phyloP scores from a whole-genome alignment of 2,113 vertebrate genomes.

The Lagenorhynchus albirostris region DNA sequence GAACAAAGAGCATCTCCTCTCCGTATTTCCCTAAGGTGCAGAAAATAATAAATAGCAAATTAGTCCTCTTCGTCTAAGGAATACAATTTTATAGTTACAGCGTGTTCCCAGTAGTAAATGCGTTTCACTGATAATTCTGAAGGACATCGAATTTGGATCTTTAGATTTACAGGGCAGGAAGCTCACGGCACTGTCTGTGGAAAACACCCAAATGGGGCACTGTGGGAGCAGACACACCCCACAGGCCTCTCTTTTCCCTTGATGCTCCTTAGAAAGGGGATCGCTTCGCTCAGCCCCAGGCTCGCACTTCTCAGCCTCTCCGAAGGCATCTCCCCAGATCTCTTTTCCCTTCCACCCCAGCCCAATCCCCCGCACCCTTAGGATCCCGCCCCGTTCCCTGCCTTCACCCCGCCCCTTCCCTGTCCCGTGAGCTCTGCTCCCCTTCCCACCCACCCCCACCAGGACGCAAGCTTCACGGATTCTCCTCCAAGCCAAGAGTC shows the following conservation, averaged over 20 bases:
- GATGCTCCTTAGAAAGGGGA: background rate
- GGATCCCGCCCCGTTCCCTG: background rate
- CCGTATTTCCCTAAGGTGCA: background rate
- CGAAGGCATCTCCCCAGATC: background rate
- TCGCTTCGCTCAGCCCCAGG: background rate
- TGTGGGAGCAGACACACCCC: background rate
- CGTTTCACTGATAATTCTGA: background rate
- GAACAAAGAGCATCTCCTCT: background rate
- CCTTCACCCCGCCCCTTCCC: background rate
- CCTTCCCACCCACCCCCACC: rapidly evolving
- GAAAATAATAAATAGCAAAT: constrained; percentile 36
- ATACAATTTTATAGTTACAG: background rate
- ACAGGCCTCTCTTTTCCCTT: background rate
- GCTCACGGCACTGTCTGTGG: background rate
- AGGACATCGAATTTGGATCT: constrained; percentile 29
- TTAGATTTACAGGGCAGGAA: background rate
- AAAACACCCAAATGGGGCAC: background rate
- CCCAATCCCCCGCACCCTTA: rapidly evolving
- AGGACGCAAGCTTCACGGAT: background rate
- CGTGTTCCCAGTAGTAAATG: background rate
- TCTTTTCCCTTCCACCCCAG: background rate
- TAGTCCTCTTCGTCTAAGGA: background rate
- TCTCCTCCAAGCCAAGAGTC: background rate
- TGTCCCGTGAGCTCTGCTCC: background rate
- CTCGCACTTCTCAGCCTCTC: background rate